Conservation (phyloP, 2,888 invertebrate species). For the Operophtera brumata region DNA sequence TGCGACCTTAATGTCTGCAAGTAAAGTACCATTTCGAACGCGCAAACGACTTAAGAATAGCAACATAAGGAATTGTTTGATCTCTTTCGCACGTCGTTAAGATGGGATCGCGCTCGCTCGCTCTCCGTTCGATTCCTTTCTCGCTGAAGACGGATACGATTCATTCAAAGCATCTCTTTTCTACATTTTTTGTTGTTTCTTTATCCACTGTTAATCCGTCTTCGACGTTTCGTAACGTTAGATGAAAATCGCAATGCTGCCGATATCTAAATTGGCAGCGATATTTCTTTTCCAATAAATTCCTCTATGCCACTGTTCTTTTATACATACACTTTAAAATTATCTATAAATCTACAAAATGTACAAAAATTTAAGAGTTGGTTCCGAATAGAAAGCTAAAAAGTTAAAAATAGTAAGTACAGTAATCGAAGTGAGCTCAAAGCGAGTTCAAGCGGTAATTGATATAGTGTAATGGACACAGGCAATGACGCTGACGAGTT, state of each 20-base stretch:
- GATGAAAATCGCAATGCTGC: constrained; percentile 51
- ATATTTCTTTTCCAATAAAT: constrained; percentile 27
- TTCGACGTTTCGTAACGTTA: constrained; percentile 69
- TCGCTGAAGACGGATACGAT: constrained; percentile 72
- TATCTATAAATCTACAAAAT: not conserved
- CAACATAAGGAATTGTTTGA: constrained; percentile 79
- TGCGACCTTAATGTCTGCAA: constrained; percentile 71
- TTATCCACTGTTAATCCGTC: constrained; percentile 74
- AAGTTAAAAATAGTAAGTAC: constrained; percentile 30
- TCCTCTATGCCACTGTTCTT: constrained; percentile 3
- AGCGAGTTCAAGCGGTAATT: constrained; percentile 59
- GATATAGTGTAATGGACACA: constrained; percentile 79
- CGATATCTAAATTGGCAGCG: constrained; percentile 24
- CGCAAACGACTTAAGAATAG: constrained; percentile 75
- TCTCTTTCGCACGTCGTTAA: constrained; percentile 78
- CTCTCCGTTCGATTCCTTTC: constrained; percentile 65
- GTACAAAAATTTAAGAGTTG: not conserved
- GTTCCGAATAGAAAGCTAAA: constrained; percentile 9
- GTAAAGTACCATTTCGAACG: constrained; percentile 73
- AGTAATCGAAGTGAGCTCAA: constrained; percentile 47
- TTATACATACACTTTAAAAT: constrained; percentile 2
- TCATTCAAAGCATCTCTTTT: constrained; percentile 72
- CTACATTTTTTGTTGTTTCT: constrained; percentile 65
- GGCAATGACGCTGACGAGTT: constrained; percentile 72
- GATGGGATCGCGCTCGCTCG: constrained; percentile 65